Evolutionary conservation across 2,888 invertebrate species (phyloP).

Genomic region (Drosophila acutilabella): DNA sequence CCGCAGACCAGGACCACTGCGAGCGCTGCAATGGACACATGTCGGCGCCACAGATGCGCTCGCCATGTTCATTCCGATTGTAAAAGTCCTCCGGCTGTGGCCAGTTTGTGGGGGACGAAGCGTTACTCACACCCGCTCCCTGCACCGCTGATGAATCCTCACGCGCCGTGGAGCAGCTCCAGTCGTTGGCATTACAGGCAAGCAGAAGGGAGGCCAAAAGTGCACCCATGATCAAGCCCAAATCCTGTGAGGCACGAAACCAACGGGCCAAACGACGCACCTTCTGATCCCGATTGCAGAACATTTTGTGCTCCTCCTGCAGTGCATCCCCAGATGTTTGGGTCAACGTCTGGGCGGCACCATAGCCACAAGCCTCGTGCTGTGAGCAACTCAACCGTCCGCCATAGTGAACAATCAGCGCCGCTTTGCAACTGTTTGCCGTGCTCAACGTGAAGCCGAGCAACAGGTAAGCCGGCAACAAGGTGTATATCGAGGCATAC

Average conservation of each 20-base stretch:
- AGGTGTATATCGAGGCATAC: conserved; percentile 86
- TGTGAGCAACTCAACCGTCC: conserved; percentile 84
- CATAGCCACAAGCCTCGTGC: conserved; percentile 77
- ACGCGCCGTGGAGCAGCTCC: conserved; percentile 70
- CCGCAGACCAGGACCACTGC: conserved; percentile 12
- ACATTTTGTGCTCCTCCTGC: conserved; percentile 84
- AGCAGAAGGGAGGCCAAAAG: conserved; percentile 85
- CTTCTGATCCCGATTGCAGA: conserved; percentile 84
- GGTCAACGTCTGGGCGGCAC: conserved; percentile 33
- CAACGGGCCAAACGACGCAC: conserved; percentile 86
- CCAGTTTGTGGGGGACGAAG: conserved; percentile 51
- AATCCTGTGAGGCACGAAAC: conserved; percentile 87
- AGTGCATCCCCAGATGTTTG: conserved; percentile 70
- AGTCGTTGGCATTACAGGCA: conserved; percentile 83
- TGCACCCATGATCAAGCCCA: conserved; percentile 87
- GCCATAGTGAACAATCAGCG: conserved; percentile 83
- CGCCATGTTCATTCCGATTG: conserved; percentile 86
- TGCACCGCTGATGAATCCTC: conserved; percentile 1
- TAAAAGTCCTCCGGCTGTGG: conserved; percentile 86
- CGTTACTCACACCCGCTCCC: conserved; percentile 14
- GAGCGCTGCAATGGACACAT: conserved; percentile 85
- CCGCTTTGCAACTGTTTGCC: conserved; percentile 82
- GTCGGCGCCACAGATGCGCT: conserved; percentile 87
- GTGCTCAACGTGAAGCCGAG: conserved; percentile 87
- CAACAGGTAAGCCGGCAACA: conserved; percentile 86